Evolutionary conservation across 2,888 invertebrate species (phyloP).

Genomic region (Agrilus biguttatus): DNA sequence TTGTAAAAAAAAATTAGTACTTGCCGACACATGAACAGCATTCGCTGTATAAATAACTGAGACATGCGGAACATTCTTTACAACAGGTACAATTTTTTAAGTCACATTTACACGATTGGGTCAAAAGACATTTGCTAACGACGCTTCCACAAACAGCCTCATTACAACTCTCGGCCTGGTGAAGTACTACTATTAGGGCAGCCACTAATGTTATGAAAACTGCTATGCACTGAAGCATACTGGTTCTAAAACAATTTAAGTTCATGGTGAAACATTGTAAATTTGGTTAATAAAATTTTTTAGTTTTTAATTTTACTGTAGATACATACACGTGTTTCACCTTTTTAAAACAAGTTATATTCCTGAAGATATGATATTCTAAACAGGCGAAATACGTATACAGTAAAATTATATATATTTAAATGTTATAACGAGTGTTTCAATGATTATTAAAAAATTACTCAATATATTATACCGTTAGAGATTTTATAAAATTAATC

Average conservation of each 20-base stretch:
- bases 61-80: slow-evolving; percentile 82
- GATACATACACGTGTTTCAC: too few relatives aligned
- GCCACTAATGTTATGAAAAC: slow-evolving; percentile 6
- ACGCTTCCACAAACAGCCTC: slow-evolving; percentile 91
- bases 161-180: slow-evolving; percentile 49
- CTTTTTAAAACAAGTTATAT: too few relatives aligned
- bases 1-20: slow-evolving; percentile 24
- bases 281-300: too few relatives aligned
- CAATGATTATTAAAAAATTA: not conserved
- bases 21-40: slow-evolving; percentile 97
- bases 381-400: too few relatives aligned
- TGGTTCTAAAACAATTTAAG: slow-evolving; percentile 9
- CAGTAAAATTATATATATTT: too few relatives aligned
- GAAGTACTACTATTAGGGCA: slow-evolving; percentile 8
- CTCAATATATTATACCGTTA: not conserved
- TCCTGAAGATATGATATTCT: too few relatives aligned
- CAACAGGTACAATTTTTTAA: slow-evolving; percentile 87
- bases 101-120: slow-evolving; percentile 93
- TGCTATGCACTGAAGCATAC: slow-evolving; percentile 11
- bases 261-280: too few relatives aligned
- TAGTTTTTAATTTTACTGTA: too few relatives aligned
- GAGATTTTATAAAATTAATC: too few relatives aligned
- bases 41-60: slow-evolving; percentile 78
- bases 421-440: too few relatives aligned
- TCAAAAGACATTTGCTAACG: slow-evolving; percentile 92